Evolutionary conservation across 2,888 invertebrate species (phyloP), one percentile per base, ranked within the genome.

Genomic region (Ophioninae sp.): DNA sequence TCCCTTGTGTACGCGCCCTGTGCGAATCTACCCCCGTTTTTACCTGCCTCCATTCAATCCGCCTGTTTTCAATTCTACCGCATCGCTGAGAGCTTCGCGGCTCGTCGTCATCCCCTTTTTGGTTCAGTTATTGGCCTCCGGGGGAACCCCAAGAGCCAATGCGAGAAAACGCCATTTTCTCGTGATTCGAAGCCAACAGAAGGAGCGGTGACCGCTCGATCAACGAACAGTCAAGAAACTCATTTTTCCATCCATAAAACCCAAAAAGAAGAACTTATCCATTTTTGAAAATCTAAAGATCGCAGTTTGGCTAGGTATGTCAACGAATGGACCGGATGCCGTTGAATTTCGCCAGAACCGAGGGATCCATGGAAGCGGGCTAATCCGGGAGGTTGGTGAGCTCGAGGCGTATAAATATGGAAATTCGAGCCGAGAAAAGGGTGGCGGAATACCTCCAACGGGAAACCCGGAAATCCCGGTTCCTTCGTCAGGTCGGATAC

Each of bases 341-440:
- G 30, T 30, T 23, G 20, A 51, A 13, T 37, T 20, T 51, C 13
- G 30, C 13, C 44, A 10, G n/a, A 20, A 20, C 9, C 30, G 30
- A 30, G n/a, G 64, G 68, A 23, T 17, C 22, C 59, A 10, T 9
- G 56, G 59, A 30, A 58, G 30, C 74, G 74, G 81, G 81, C 85
- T 87, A 86, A 85, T 87, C 82, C 82, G 30, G 68, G 77, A 74
- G 51, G 37, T 61, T 56, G 71, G 59, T 79, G 77, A 71, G 71
- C 81, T 63, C 73, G 63, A 75, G 65, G 56, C 39, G 51, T 59
- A 87, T 88, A 87, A 86, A 89, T 89, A 89, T 89, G 89, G 87
- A 89, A 88, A 89, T 88, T 82, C 59, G 71, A 61, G 80, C 20
- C 67, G 74, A n/a, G 61, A 59, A 81, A 44, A 51, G 77, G 67